These are phyloP conservation scores for Meda fulgida DNA, from an alignment of 2,797 vertebrate species.

Conservation along the genomic window DNA sequence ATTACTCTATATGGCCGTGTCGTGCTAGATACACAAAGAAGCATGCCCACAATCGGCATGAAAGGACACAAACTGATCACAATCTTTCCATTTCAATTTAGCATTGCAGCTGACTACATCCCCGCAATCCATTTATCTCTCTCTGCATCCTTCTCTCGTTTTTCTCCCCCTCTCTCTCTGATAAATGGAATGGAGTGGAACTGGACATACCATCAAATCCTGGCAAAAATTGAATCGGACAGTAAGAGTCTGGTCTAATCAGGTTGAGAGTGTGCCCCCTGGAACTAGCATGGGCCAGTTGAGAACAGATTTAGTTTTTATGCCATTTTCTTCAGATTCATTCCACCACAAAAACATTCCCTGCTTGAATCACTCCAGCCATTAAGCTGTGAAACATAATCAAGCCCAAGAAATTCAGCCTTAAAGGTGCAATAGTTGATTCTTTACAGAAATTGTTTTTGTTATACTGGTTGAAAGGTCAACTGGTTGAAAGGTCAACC, in stretches of 20 bases:
- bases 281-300: slow-evolving; percentile 1
- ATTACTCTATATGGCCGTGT: neutral
- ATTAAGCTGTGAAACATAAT: slow-evolving; percentile 17
- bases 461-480: no score
- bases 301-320: slow-evolving; percentile 11
- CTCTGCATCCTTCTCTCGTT: slow-evolving; percentile 33
- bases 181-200: slow-evolving; percentile 41
- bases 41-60: slow-evolving; percentile 44
- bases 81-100: slow-evolving; percentile 59
- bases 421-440: neutral
- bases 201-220: slow-evolving; percentile 20
- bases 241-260: slow-evolving; percentile 18
- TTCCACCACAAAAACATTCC: slow-evolving; percentile 12
- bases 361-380: slow-evolving; percentile 7
- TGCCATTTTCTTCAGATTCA: slow-evolving; percentile 22
- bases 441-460: no score
- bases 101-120: slow-evolving; percentile 12
- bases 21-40: neutral
- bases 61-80: slow-evolving; percentile 49
- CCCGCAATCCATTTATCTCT: slow-evolving; percentile 55
- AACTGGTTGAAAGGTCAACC: no score
- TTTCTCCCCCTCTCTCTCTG: slow-evolving; percentile 12
- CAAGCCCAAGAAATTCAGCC: neutral
- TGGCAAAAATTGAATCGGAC: slow-evolving; percentile 32
- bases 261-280: neutral